Percentiles rank a stretch among this genome's conserved stretches.
These are phyloP conservation scores for Thysanoteuthis rhombus DNA, from an alignment of 2,888 invertebrate genomes.

Conservation along the genomic window DNA sequence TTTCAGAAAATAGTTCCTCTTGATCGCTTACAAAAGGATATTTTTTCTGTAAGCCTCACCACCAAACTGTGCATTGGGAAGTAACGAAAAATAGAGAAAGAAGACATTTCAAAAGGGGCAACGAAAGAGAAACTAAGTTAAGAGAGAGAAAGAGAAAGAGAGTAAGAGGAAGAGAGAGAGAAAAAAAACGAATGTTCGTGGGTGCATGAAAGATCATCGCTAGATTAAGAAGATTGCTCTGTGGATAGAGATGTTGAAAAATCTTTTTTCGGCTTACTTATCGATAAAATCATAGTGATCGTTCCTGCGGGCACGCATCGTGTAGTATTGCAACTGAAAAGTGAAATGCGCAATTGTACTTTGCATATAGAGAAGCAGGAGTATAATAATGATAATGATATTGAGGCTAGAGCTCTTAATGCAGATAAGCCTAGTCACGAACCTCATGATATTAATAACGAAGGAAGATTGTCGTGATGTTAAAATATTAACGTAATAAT, in stretches of 20 bases:
- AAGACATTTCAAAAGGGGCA: too few relatives aligned
- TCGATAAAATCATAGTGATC: background rate
- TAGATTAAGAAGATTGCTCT: background rate
- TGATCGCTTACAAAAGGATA: too few relatives aligned
- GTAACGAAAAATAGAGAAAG: too few relatives aligned
- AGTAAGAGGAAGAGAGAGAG: too few relatives aligned
- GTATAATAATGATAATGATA: background rate
- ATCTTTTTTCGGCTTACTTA: background rate
- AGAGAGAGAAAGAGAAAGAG: too few relatives aligned
- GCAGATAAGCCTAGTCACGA: background rate
- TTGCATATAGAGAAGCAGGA: background rate
- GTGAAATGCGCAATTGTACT: background rate
- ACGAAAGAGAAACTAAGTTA: too few relatives aligned
- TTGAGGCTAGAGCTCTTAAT: background rate
- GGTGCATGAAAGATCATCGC: background rate
- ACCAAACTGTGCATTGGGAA: too few relatives aligned
- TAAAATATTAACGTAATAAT: background rate
- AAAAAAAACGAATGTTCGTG: background rate
- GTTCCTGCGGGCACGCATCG: background rate
- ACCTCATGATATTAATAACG: too few relatives aligned
- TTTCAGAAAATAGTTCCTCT: too few relatives aligned
- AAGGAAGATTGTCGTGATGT: background rate
- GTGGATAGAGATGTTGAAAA: background rate
- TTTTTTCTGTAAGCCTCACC: too few relatives aligned
- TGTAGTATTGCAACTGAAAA: background rate